Evolutionary conservation across 2,113 vertebrate species (phyloP).

Genomic region (Heterocephalus glaber): DNA sequence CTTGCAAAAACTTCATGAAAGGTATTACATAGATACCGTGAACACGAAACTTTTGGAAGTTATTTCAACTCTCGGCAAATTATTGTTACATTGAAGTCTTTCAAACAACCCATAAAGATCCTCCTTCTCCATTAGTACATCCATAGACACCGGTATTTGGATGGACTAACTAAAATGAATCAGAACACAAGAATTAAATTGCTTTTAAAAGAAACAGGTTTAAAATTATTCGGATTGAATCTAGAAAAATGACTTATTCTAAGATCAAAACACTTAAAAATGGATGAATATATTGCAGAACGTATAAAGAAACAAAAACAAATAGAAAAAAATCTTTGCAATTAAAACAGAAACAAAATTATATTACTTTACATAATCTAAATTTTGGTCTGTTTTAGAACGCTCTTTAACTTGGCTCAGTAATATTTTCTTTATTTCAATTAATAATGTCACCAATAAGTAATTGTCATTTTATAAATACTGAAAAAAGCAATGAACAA

Average conservation of each 20-base stretch:
- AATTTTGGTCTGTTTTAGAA: not conserved
- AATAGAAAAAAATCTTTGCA: constrained; percentile 22
- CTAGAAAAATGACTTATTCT: constrained; percentile 18
- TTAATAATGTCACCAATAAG: not conserved
- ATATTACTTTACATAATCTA: constrained; percentile 1
- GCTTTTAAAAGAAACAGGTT: constrained; percentile 50
- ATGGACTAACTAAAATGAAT: constrained; percentile 57
- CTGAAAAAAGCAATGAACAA: not conserved
- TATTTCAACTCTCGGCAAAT: constrained; percentile 57
- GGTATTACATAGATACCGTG: constrained; percentile 28
- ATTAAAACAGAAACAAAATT: not conserved
- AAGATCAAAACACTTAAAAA: not conserved
- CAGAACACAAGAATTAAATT: constrained; percentile 49
- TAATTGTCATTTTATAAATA: not conserved
- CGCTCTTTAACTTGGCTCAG: not conserved
- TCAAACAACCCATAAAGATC: constrained; percentile 59
- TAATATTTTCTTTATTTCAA: not conserved
- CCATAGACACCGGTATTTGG: constrained; percentile 38
- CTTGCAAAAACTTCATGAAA: constrained; percentile 52
- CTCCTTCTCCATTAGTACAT: constrained; percentile 50
- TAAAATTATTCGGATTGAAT: not conserved
- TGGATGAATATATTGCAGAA: constrained; percentile 44
- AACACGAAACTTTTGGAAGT: constrained; percentile 47
- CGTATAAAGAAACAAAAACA: not conserved
- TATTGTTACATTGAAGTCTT: constrained; percentile 41